Base-by-base conservation (phyloP, 2,113 vertebrate genomes). In the Rhombomys opimus region DNA sequence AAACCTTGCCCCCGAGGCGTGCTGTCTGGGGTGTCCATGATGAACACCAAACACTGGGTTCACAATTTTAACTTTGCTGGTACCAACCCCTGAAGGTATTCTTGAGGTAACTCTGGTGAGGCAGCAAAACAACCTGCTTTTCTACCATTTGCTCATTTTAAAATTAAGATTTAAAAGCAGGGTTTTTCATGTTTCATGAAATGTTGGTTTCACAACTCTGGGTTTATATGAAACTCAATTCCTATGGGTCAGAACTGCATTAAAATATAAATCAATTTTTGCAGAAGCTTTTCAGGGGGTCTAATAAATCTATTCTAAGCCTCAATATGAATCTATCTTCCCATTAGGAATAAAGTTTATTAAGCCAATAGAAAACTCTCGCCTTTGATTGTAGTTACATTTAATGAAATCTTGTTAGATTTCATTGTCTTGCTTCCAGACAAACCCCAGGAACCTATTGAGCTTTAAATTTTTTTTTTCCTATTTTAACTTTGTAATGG, bases 221-320 rank as follows among this genome's bases (percentile, higher is more conserved):
- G 68, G 41, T 92, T 92, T 92, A 82, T 61, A 81, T 85, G 65
- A 77, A 96, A 93, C 35, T 88, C 65, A 89, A 57, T 73, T 95
- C 65, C 22, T 96, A 94, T 89, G 77, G 30, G 50, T 1, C 70
- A 90, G 46, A 89, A 92, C 82, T 89, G 0, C 76, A 77, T 95
- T 88, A 91, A 97, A 82, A 81, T 23, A 18, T 86, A 93, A 89
- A 35, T 93, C 46, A 87, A 67, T 72, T 96, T 92, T 95, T 90
- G 27, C 77, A 93, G 52, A 89, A 91, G 59, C 84, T 14, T 95
- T 96, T 96, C 72, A 68, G 93, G 35, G 30, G 46, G 1, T 73
- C 61, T 89, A 86, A 25, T 94, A 72, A 86, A 91, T 91, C 32
- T 94, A 57, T 89, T 95, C 92, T 95, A 73, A 95, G 63, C 10